These are phyloP conservation scores for Cricetomys ansorgei DNA, from an alignment of 2,113 vertebrate species.

Conservation along the genomic window DNA sequence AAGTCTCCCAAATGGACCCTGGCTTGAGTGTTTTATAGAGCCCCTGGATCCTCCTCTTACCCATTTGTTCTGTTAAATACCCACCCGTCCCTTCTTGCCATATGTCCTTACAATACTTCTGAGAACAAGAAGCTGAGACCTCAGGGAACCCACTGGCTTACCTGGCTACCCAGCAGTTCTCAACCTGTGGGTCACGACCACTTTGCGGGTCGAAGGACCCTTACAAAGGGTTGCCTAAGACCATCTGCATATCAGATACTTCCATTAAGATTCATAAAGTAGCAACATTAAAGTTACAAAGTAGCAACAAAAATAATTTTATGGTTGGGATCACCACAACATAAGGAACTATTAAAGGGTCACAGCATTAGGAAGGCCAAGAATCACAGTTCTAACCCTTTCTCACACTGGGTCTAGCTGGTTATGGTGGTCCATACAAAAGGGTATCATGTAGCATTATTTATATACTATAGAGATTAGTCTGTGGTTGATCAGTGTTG, in stretches of 20 bases:
- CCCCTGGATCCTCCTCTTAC: background rate
- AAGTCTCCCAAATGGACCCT: background rate
- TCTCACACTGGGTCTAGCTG: background rate
- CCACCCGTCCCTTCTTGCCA: background rate
- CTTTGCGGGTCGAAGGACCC: too few species aligned
- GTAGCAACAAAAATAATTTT: too few species aligned
- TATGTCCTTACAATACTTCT: background rate
- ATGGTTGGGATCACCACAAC: too few species aligned
- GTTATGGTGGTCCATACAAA: background rate
- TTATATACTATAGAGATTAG: background rate
- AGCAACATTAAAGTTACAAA: too few species aligned
- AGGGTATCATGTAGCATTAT: rapidly evolving
- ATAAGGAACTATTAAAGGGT: too few species aligned
- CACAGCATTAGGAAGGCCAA: too few species aligned
- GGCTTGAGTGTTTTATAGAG: background rate
- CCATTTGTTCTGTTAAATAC: background rate
- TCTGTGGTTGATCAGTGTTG: background rate
- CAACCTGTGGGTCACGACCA: too few species aligned
- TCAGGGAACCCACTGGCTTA: background rate
- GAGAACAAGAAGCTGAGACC: background rate
- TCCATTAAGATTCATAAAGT: too few species aligned
- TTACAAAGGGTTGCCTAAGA: too few species aligned
- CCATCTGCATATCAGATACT: too few species aligned
- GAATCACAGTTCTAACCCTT: background rate
- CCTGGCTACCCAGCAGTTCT: background rate